Conservation (phyloP, 2,797 vertebrate genomes). For the Fratercula arctica region DNA sequence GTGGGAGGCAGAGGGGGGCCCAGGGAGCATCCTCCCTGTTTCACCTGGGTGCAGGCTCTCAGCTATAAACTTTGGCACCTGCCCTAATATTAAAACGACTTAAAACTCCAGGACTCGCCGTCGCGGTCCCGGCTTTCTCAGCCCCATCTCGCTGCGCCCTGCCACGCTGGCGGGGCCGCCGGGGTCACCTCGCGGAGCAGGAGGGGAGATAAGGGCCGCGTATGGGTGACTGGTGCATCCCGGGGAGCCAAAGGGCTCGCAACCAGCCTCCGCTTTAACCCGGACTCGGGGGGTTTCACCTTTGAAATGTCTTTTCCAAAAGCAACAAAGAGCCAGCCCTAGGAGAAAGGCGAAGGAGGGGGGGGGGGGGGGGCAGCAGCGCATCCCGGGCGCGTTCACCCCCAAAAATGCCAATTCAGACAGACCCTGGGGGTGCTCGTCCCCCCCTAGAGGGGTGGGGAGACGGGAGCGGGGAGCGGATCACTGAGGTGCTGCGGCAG, state of each 20-base stretch:
- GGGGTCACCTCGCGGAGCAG: accelerated
- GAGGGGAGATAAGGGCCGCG: neutral
- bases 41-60: neutral
- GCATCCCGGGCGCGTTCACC: neutral
- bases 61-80: neutral
- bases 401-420: neutral
- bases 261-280: neutral
- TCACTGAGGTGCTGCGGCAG: neutral
- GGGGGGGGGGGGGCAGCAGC: neutral
- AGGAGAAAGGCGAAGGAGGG: accelerated
- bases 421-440: too few species aligned
- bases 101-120: neutral
- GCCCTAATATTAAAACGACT: too few species aligned
- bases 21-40: accelerated
- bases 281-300: accelerated
- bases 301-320: neutral
- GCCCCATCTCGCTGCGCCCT: neutral
- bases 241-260: neutral
- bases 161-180: neutral
- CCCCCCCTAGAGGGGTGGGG: too few species aligned
- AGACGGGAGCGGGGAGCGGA: too few species aligned
- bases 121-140: accelerated
- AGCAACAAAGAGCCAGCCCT: neutral
- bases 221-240: accelerated
- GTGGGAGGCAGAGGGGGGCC: neutral